Evolutionary conservation across 2,113 vertebrate species (phyloP).

Genomic region (Ptychochromis oligacanthus): DNA sequence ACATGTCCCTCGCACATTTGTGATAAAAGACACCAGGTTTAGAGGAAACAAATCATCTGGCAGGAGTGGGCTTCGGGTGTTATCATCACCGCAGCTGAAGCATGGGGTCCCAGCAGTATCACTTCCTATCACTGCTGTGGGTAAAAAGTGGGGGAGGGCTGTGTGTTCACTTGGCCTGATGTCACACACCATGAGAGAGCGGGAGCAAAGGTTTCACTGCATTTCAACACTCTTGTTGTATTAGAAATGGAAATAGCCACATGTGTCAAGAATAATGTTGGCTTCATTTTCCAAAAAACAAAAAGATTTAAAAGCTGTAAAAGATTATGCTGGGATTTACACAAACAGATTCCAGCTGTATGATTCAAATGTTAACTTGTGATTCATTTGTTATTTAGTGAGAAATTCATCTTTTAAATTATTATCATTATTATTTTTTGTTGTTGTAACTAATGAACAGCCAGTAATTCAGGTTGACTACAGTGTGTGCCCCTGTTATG

Average conservation of each 20-base stretch:
- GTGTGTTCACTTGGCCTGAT: neutral
- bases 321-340: neutral
- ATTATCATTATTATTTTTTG: too few relatives aligned
- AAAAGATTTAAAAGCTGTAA: neutral
- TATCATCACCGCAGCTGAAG: slow-evolving; percentile 35
- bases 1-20: neutral
- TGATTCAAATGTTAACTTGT: slow-evolving; percentile 32
- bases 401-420: slow-evolving; percentile 1
- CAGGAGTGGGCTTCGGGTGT: slow-evolving; percentile 13
- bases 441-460: slow-evolving; percentile 1
- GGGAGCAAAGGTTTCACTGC: neutral
- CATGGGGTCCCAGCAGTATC: slow-evolving; percentile 51
- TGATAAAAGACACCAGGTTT: slow-evolving; percentile 33
- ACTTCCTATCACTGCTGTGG: slow-evolving; percentile 69
- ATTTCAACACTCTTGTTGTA: slow-evolving; percentile 1
- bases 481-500: slow-evolving; percentile 10
- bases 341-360: slow-evolving; percentile 36
- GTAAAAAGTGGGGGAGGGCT: neutral
- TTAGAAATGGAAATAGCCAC: slow-evolving; percentile 30
- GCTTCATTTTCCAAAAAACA: neutral
- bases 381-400: slow-evolving; percentile 8
- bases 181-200: slow-evolving; percentile 18
- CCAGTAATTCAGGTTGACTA: neutral
- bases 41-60: slow-evolving; percentile 55
- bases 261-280: neutral